phyloP scores from a whole-genome alignment of 2,888 invertebrate species.

The Microdon myrmicae region DNA sequence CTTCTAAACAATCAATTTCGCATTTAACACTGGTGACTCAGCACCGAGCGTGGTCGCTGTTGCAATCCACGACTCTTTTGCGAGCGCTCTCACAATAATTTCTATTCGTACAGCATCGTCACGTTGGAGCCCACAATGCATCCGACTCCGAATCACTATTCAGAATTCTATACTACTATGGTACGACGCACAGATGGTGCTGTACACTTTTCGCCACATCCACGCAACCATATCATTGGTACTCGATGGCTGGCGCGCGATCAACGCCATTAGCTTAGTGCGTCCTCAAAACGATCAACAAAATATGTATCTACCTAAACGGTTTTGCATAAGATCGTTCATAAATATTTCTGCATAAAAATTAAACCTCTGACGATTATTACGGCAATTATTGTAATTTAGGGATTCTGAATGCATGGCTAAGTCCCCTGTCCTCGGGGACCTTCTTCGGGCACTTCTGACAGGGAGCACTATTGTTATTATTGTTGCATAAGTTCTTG shows the following conservation, averaged over 20 bases:
- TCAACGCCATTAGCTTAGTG: too few relatives aligned
- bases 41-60: constrained; percentile 32
- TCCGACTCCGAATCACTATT: constrained; percentile 33
- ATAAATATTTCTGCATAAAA: constrained; percentile 42
- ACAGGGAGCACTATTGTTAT: constrained; percentile 36
- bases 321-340: constrained; percentile 39
- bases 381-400: constrained; percentile 52
- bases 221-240: constrained; percentile 41
- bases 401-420: constrained; percentile 43
- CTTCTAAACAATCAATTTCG: constrained; percentile 31
- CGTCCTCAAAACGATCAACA: too few relatives aligned
- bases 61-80: constrained; percentile 23
- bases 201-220: constrained; percentile 48
- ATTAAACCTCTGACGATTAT: constrained; percentile 30
- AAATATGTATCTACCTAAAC: too few relatives aligned
- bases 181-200: constrained; percentile 44
- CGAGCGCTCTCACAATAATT: constrained; percentile 2
- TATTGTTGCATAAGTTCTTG: constrained; percentile 49
- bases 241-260: not conserved
- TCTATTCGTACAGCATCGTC: constrained; percentile 1
- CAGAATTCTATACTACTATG: constrained; percentile 15
- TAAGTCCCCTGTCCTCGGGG: constrained; percentile 4
- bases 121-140: constrained; percentile 34
- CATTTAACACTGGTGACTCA: constrained; percentile 35
- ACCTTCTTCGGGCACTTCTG: constrained; percentile 4